Percentiles rank a stretch among this genome's conserved stretches.
Evolutionary conservation across 2,797 vertebrate genomes (phyloP).

Genomic region (Lepilemur septentrionalis): DNA sequence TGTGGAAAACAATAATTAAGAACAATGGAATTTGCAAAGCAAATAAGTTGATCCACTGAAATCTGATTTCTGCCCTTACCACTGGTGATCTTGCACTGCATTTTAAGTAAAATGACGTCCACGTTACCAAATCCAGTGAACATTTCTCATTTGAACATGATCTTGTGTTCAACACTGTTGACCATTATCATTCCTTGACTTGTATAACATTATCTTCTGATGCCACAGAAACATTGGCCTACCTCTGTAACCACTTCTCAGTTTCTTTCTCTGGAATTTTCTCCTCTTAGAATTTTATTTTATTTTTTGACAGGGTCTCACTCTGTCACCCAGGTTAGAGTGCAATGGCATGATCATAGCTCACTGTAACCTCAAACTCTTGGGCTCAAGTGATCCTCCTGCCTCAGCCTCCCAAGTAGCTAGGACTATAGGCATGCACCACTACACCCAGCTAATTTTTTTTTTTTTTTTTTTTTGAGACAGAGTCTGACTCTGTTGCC

Average conservation of each 20-base stretch:
- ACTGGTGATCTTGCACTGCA: not conserved
- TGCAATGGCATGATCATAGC: not conserved
- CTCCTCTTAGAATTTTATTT: not conserved
- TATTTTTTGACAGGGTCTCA: not conserved
- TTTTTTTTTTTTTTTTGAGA: too few relatives aligned
- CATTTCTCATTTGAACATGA: not conserved
- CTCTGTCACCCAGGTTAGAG: not conserved
- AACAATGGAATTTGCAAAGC: constrained; percentile 25
- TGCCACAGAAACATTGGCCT: not conserved
- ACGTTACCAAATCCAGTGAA: not conserved
- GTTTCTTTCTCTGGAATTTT: constrained; percentile 7
- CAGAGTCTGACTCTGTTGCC: too few relatives aligned
- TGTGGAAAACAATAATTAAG: not conserved
- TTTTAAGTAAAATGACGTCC: constrained; percentile 10
- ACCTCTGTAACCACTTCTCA: not conserved
- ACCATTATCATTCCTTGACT: not conserved
- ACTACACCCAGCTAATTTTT: not conserved
- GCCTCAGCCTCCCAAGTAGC: too few relatives aligned
- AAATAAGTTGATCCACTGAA: not conserved
- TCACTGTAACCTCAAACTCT: not conserved
- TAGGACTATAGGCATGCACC: too few relatives aligned
- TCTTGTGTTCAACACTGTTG: not conserved
- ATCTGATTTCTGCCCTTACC: not conserved
- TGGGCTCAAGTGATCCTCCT: not conserved
- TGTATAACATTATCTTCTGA: not conserved